Evolutionary conservation across 2,797 vertebrate genomes (phyloP).

Genomic region (Eremophila alpestris): DNA sequence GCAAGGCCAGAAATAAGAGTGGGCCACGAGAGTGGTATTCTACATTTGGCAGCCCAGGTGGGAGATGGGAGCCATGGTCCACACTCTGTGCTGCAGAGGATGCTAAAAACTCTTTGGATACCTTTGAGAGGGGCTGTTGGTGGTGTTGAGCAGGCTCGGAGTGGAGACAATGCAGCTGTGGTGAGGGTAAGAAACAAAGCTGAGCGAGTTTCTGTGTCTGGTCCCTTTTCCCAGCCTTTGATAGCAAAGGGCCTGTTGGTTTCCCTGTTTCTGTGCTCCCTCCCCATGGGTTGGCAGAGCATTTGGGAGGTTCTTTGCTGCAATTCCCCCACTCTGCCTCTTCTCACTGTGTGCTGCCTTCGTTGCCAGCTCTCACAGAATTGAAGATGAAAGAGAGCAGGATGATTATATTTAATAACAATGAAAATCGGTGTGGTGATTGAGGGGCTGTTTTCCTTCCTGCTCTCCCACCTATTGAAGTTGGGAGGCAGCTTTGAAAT

Average conservation of each 20-base stretch:
- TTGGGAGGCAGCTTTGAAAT: neutral
- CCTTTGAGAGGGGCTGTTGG: neutral
- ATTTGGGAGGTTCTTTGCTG: neutral
- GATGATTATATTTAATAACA: constrained; percentile 17
- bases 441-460: neutral
- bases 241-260: rapidly evolving
- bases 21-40: neutral
- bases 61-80: neutral
- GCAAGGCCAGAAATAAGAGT: neutral
- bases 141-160: neutral
- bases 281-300: rapidly evolving
- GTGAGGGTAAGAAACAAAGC: neutral
- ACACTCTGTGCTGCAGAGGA: rapidly evolving
- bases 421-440: neutral
- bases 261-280: neutral
- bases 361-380: neutral
- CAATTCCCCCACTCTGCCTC: neutral
- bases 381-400: constrained; percentile 45
- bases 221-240: neutral
- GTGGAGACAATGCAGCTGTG: neutral
- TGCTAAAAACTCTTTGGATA: neutral
- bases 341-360: neutral
- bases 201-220: neutral
- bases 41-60: neutral
- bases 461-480: neutral